phyloP scores from a whole-genome alignment of 2,888 invertebrate species.

The Amitus sp. region DNA sequence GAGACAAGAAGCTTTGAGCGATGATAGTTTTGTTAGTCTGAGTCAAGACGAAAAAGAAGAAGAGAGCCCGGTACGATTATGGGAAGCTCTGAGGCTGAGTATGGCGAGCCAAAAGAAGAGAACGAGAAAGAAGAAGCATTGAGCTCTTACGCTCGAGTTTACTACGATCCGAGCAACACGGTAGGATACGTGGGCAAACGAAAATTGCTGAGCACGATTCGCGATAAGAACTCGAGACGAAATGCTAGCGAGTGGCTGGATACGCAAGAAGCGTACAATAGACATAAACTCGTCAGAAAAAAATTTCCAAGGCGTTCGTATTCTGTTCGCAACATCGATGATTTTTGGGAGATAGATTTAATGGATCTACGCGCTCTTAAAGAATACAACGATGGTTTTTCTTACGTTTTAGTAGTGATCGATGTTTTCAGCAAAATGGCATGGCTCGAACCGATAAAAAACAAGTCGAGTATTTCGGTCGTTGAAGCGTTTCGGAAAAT shows the following conservation, averaged over 20 bases:
- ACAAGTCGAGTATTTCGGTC: constrained; percentile 36
- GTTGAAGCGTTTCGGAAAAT: constrained; percentile 39
- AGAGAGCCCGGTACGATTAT: too few relatives aligned
- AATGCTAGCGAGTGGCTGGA: constrained; percentile 32
- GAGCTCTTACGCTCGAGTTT: too few relatives aligned
- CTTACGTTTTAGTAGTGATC: constrained; percentile 22
- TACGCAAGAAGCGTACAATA: constrained; percentile 32
- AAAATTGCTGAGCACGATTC: neutral
- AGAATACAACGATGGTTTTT: constrained; percentile 20
- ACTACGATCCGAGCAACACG: too few relatives aligned
- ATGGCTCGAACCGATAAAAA: constrained; percentile 40
- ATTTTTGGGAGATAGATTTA: constrained; percentile 31
- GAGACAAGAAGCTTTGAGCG: too few relatives aligned
- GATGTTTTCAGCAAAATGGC: constrained; percentile 36
- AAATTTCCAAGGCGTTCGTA: constrained; percentile 27
- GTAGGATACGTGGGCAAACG: constrained; percentile 5
- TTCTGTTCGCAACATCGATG: constrained; percentile 34
- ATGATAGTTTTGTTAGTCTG: too few relatives aligned
- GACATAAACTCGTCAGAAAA: constrained; percentile 20
- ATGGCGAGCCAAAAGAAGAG: too few relatives aligned
- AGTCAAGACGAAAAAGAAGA: too few relatives aligned
- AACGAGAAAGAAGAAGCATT: too few relatives aligned
- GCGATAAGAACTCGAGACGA: neutral
- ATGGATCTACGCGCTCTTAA: constrained; percentile 18
- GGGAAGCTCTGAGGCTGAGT: too few relatives aligned